Evolutionary conservation across 2,888 invertebrate genomes (phyloP).

Genomic region (Lasioglossum lativentre): DNA sequence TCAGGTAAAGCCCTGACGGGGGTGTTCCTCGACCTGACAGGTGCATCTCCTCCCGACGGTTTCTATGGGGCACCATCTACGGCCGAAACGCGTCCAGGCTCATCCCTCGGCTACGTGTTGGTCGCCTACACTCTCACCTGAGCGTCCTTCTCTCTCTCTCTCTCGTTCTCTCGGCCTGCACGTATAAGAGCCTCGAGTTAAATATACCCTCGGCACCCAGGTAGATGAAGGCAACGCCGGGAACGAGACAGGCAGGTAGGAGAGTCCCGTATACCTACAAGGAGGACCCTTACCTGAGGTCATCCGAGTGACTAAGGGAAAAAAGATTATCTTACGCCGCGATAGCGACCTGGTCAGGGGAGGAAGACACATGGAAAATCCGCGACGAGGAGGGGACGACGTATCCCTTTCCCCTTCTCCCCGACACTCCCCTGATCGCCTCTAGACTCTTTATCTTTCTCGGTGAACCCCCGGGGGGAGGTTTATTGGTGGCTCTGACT

Average conservation of each 20-base stretch:
- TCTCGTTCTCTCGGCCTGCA: not conserved
- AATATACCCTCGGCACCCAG: conserved; percentile 64
- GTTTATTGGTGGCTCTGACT: conserved; percentile 12
- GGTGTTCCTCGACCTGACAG: conserved; percentile 78
- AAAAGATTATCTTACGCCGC: conserved; percentile 57
- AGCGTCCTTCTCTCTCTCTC: not conserved
- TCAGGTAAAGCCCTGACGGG: conserved; percentile 76
- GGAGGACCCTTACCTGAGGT: conserved; percentile 59
- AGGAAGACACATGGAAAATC: conserved; percentile 58
- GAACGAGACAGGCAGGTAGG: conserved; percentile 65
- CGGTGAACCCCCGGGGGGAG: not conserved
- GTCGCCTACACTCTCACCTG: not conserved
- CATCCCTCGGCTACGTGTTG: conserved; percentile 25
- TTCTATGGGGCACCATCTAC: conserved; percentile 56
- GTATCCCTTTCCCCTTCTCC: not conserved
- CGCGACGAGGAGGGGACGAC: conserved; percentile 11
- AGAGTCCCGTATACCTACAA: conserved; percentile 54
- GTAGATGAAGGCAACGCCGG: conserved; percentile 56
- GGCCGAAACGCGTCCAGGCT: conserved; percentile 46
- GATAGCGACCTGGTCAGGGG: conserved; percentile 17
- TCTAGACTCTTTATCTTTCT: not conserved
- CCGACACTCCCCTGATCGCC: not conserved
- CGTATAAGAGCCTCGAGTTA: conserved; percentile 56
- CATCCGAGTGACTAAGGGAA: conserved; percentile 60
- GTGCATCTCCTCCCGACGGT: conserved; percentile 74